Conservation (phyloP, 2,797 vertebrate species). For the Chaetophractus vellerosus region DNA sequence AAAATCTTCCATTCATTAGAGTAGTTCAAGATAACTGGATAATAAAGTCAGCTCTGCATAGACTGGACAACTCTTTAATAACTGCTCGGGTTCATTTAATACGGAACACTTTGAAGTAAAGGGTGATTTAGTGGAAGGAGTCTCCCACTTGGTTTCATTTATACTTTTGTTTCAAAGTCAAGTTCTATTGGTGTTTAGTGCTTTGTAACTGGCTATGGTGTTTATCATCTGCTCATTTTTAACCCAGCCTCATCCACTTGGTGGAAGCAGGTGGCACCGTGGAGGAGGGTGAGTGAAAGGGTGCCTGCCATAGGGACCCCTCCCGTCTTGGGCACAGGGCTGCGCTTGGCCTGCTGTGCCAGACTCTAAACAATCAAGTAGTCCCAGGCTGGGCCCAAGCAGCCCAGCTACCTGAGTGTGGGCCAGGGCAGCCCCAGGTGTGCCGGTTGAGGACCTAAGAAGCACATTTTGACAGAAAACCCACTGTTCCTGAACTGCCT, state of each 20-base stretch:
- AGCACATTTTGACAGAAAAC: conserved; percentile 32
- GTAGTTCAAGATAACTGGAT: neutral
- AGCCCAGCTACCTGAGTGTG: neutral
- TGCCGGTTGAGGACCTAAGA: neutral
- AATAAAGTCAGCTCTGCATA: neutral
- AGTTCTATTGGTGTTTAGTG: neutral
- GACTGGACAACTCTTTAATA: neutral
- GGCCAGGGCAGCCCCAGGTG: neutral
- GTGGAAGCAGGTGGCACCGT: conserved; percentile 2
- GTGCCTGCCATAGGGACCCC: neutral
- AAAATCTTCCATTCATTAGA: neutral
- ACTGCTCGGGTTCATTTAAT: neutral
- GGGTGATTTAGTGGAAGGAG: neutral
- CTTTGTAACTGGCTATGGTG: neutral
- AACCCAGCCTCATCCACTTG: neutral
- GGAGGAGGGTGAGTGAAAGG: neutral
- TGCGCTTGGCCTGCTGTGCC: neutral
- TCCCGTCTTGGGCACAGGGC: neutral
- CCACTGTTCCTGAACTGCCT: neutral
- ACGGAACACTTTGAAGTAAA: neutral
- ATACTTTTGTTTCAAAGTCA: neutral
- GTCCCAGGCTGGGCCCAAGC: neutral
- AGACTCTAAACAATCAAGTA: neutral
- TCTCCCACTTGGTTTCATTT: neutral
- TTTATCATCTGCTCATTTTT: conserved; percentile 31